Conservation (phyloP, 2,113 vertebrate genomes). For the Penelope pileata region DNA sequence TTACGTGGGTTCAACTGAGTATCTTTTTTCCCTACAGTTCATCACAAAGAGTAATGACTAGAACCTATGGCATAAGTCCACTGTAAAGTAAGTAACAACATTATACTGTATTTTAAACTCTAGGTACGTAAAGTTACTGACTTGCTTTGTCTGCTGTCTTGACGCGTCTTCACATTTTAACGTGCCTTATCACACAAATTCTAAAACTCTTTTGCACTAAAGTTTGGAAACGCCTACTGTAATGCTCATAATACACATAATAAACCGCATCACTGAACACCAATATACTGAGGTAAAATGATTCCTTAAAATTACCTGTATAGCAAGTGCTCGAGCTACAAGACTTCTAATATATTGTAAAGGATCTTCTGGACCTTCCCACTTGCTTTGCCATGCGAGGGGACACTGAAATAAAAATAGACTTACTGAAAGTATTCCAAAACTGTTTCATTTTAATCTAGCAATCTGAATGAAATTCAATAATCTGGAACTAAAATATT, state of each 20-base stretch:
- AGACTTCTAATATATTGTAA: slow-evolving; percentile 93
- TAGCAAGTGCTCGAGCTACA: slow-evolving; percentile 86
- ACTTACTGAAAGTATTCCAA: background rate
- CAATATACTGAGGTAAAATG: background rate
- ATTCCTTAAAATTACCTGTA: slow-evolving; percentile 84
- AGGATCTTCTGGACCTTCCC: slow-evolving; percentile 97
- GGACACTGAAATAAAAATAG: slow-evolving; percentile 85
- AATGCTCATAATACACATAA: background rate
- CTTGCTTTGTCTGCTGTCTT: background rate
- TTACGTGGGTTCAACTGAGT: background rate
- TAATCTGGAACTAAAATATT: background rate
- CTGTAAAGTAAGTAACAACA: background rate
- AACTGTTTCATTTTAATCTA: background rate
- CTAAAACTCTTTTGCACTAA: background rate
- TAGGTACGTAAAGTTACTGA: background rate
- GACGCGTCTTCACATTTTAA: background rate
- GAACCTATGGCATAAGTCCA: background rate
- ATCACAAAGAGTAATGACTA: background rate
- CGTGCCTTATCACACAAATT: background rate
- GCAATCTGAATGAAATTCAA: background rate
- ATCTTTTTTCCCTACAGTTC: background rate
- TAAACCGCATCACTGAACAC: background rate
- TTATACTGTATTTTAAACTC: background rate
- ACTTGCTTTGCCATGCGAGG: slow-evolving; percentile 91
- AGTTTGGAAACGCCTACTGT: background rate